Percentiles rank a stretch among this genome's conserved stretches.
phyloP scores from a whole-genome alignment of 2,888 invertebrate species.

The Harmothoe impar region DNA sequence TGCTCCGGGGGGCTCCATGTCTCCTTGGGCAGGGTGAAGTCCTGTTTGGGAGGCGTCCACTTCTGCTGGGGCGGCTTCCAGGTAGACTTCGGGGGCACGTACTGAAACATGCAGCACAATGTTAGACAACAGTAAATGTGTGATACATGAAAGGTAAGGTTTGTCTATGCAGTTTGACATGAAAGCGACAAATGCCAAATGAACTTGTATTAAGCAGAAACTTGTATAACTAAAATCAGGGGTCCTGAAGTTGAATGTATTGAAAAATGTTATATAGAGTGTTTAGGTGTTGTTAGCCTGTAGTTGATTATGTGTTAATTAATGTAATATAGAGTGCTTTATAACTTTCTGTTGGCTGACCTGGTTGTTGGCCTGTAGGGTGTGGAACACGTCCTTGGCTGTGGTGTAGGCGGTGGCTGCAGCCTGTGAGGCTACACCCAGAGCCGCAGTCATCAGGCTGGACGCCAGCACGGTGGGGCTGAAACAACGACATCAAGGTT shows the following conservation, averaged over 20 bases:
- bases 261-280: too few relatives aligned
- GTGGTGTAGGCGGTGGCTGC: conserved; percentile 79
- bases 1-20: conserved; percentile 64
- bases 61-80: conserved; percentile 66
- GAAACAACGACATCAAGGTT: conserved; percentile 18
- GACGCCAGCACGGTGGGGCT: conserved; percentile 62
- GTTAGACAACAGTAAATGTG: neutral
- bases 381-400: conserved; percentile 81
- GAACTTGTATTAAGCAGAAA: too few relatives aligned
- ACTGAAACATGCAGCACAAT: conserved; percentile 50
- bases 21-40: conserved; percentile 70
- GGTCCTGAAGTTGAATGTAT: too few relatives aligned
- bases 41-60: conserved; percentile 68
- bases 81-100: conserved; percentile 64
- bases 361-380: conserved; percentile 77
- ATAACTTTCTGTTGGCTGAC: too few relatives aligned
- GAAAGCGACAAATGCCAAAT: neutral
- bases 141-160: too few relatives aligned
- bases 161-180: too few relatives aligned
- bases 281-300: too few relatives aligned
- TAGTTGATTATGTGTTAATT: too few relatives aligned
- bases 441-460: conserved; percentile 65
- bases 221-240: too few relatives aligned
- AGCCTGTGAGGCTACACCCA: conserved; percentile 70
- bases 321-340: too few relatives aligned